Conservation (phyloP, 2,797 vertebrate species). For the Paramormyrops hopkinsi region DNA sequence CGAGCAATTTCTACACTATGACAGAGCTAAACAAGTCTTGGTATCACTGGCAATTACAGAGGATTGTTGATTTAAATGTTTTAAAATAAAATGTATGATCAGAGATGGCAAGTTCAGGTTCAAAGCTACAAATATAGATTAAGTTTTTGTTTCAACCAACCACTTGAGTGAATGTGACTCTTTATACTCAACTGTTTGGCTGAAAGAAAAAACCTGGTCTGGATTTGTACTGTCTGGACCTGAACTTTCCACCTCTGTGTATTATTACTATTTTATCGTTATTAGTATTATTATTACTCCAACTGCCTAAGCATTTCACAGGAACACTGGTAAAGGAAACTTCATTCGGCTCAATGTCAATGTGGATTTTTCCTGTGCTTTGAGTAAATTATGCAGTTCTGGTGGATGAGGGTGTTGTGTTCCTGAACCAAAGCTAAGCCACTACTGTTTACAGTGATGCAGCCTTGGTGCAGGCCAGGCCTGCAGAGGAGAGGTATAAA, state of each 20-base stretch:
- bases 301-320: neutral
- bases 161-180: neutral
- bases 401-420: neutral
- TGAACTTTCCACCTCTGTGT: neutral
- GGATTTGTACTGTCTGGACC: neutral
- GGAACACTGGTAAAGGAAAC: neutral
- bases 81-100: neutral
- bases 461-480: neutral
- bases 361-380: neutral
- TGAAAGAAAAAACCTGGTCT: neutral
- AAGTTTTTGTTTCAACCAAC: neutral
- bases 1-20: neutral
- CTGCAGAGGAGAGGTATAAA: neutral
- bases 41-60: neutral
- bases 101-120: neutral
- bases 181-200: neutral
- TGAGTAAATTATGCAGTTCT: neutral
- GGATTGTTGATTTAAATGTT: neutral
- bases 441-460: neutral
- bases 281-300: neutral
- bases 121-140: neutral
- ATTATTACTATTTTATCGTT: neutral
- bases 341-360: neutral
- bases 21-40: neutral
- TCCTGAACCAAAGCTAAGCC: neutral